phyloP scores from a whole-genome alignment of 2,113 vertebrate genomes.

The Pitta sordida region DNA sequence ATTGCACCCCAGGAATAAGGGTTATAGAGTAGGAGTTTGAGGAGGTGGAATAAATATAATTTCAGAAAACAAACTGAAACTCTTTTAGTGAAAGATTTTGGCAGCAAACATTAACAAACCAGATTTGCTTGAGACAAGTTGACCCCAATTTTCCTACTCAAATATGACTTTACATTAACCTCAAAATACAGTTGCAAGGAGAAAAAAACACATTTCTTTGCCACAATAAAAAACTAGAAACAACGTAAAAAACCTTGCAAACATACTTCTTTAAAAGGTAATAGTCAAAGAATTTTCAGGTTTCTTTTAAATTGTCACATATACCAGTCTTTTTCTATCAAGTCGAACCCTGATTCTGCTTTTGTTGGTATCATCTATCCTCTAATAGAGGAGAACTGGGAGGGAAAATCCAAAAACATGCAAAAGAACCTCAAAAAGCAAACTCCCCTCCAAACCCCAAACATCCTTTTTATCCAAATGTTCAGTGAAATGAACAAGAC shows the following conservation, averaged over 20 bases:
- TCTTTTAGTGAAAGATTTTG: background rate
- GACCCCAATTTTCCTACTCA: background rate
- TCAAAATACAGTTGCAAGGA: background rate
- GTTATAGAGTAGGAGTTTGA: background rate
- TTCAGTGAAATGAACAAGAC: background rate
- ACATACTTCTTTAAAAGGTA: background rate
- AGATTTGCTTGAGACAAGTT: background rate
- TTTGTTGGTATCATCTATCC: background rate
- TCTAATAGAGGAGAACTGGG: fast-evolving
- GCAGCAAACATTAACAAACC: background rate
- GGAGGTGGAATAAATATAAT: background rate
- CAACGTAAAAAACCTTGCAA: background rate
- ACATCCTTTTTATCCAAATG: background rate
- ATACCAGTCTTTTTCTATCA: background rate
- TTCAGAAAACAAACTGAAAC: background rate
- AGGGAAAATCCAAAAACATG: background rate
- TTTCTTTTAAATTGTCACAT: background rate
- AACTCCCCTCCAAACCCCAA: background rate
- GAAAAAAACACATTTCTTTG: background rate
- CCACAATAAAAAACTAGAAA: background rate
- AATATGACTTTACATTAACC: background rate
- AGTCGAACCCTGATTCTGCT: background rate
- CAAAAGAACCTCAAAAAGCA: background rate
- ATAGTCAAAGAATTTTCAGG: background rate
- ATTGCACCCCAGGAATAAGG: background rate